Percentiles rank a stretch among this genome's conserved stretches.
phyloP scores from a whole-genome alignment of 2,888 invertebrate species.

The Napeogenes sylphis region DNA sequence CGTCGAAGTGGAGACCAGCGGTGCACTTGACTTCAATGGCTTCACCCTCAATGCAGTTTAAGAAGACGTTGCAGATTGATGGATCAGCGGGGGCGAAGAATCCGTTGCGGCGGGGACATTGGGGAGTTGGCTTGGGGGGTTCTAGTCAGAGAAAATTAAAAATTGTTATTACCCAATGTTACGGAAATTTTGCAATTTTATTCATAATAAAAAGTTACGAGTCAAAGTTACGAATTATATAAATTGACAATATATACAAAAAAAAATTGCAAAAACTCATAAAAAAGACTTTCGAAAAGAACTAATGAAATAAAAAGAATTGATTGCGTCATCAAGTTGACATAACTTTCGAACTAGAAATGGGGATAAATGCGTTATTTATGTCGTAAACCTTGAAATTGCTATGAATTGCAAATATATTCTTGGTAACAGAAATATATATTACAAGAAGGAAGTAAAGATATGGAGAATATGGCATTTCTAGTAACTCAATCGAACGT shows the following conservation, averaged over 20 bases:
- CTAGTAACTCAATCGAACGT: conserved; percentile 30
- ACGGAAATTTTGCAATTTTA: neutral
- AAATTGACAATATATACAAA: conserved; percentile 20
- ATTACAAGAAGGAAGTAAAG: conserved; percentile 29
- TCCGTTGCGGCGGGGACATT: conserved; percentile 91
- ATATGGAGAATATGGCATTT: conserved; percentile 14
- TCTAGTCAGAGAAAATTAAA: conserved; percentile 70
- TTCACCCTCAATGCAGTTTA: conserved; percentile 92
- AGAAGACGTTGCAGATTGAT: conserved; percentile 89
- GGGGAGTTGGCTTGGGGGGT: conserved; percentile 82
- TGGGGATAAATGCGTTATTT: conserved; percentile 28
- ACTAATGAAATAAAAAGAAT: conserved; percentile 33
- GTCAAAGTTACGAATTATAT: conserved; percentile 1
- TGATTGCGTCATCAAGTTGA: conserved; percentile 32
- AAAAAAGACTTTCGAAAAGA: conserved; percentile 42
- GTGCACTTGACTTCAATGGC: conserved; percentile 88
- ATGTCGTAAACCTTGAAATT: conserved; percentile 33
- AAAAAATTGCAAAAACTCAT: conserved; percentile 34
- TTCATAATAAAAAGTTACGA: neutral
- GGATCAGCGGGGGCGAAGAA: conserved; percentile 94
- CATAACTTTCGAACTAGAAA: conserved; percentile 37
- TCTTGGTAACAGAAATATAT: conserved; percentile 26
- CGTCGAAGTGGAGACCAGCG: conserved; percentile 93
- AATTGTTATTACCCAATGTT: neutral
- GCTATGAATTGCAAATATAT: conserved; percentile 17